These are phyloP conservation scores for Diarsia brunnea DNA, from an alignment of 2,888 invertebrate species.

Conservation along the genomic window DNA sequence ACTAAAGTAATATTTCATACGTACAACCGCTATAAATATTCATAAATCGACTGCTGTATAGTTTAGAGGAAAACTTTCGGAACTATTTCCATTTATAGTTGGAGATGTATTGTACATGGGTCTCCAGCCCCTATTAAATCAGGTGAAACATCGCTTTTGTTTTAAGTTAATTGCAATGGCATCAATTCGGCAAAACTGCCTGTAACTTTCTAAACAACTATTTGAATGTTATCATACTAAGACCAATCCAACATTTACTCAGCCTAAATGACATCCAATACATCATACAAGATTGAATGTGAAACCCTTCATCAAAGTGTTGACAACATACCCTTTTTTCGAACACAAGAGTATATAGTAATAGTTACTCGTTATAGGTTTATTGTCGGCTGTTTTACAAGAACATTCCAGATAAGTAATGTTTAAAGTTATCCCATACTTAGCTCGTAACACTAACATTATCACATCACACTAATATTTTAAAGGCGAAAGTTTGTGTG, in stretches of 20 bases:
- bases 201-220: not conserved
- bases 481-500: too few relatives aligned
- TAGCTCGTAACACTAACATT: not conserved
- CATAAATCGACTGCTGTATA: not conserved
- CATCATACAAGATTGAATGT: conserved; percentile 12
- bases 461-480: too few relatives aligned
- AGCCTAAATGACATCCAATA: conserved; percentile 1
- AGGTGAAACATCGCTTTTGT: not conserved
- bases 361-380: not conserved
- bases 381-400: too few relatives aligned
- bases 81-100: conserved; percentile 4
- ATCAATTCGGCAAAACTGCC: not conserved
- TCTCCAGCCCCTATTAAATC: not conserved
- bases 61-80: not conserved
- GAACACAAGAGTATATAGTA: not conserved
- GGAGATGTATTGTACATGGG: not conserved
- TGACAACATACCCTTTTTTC: not conserved
- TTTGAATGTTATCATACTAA: not conserved
- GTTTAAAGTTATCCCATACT: too few relatives aligned
- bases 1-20: not conserved
- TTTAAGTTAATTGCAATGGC: not conserved
- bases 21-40: not conserved
- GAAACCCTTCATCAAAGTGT: not conserved
- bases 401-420: too few relatives aligned
- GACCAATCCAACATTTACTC: not conserved